Evolutionary conservation across 2,797 vertebrate species (phyloP), one percentile per base, ranked within the genome.

Genomic region (Rhinogobio ventralis): DNA sequence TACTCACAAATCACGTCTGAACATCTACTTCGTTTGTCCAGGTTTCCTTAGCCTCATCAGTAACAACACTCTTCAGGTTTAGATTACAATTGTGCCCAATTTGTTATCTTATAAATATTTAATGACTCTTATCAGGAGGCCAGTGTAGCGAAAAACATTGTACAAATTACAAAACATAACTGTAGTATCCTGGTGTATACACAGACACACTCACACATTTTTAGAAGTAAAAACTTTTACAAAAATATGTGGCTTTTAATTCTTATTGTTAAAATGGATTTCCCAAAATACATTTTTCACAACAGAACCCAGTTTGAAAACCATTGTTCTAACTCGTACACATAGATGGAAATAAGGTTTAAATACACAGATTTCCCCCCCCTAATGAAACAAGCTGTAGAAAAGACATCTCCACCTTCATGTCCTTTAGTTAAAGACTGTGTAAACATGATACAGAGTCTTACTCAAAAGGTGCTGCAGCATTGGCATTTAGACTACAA

Each of bases 381-480:
- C 0, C 69, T 1, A 33, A 33, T 28, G 30, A 62, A 14, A 62
- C n/a, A n/a, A 53, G 14, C 30, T 45, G 33, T 23, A 28, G 5
- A 20, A 81, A 57, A 69, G 23, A 71, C 9, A 53, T 33, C 19
- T 30, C 49, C 4, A 0, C 62, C 23, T 42, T 28, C 51, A 60
- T 14, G 23, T 30, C 15, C 36, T 72, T 28, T 72, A 6, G 67
- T 46, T 60, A 60, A 51, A 72, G 9, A 72, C 67, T 28, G 66
- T 57, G 45, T 7, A 20, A 71, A 36, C 51, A 76, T 15, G 51
- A n/a, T n/a, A 76, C 33, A 23, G 20, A 7, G 25, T 49, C 60
- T 79, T 10, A 30, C 23, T 55, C 17, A n/a, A 82, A 72, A 73
- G 68, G 42, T 64, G 28, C 53, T 9, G 60, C 39, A 60, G 79